phyloP scores from a whole-genome alignment of 2,113 vertebrate species.

The Pelmatolapia mariae region DNA sequence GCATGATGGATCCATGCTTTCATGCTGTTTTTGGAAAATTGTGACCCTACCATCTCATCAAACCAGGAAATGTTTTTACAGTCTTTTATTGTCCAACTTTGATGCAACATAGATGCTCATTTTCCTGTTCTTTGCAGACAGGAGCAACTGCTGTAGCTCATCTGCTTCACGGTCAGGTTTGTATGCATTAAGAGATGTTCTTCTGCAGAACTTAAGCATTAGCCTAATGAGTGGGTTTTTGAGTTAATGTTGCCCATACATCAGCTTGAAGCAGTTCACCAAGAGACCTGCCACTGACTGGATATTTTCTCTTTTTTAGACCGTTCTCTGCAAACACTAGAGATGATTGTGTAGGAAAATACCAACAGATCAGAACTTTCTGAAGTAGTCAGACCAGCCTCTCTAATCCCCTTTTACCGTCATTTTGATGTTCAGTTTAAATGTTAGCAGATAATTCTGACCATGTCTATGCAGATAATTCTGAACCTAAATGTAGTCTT shows the following conservation, averaged over 20 bases:
- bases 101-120: neutral
- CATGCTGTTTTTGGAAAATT: neutral
- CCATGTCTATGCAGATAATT: neutral
- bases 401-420: accelerated
- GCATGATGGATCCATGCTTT: neutral
- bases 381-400: neutral
- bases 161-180: neutral
- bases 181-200: neutral
- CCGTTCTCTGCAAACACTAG: neutral
- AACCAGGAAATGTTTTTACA: accelerated
- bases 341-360: neutral
- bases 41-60: neutral
- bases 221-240: neutral
- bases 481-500: neutral
- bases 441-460: neutral
- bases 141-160: neutral
- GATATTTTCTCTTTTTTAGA: neutral
- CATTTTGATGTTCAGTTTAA: neutral
- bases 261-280: neutral
- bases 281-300: accelerated
- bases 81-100: neutral
- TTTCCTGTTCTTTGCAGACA: neutral
- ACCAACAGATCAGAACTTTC: neutral
- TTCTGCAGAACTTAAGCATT: neutral
- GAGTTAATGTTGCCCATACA: neutral